These are phyloP conservation scores for Cotesia vestalis DNA, from an alignment of 1,140 invertebrate genomes.

Conservation along the genomic window DNA sequence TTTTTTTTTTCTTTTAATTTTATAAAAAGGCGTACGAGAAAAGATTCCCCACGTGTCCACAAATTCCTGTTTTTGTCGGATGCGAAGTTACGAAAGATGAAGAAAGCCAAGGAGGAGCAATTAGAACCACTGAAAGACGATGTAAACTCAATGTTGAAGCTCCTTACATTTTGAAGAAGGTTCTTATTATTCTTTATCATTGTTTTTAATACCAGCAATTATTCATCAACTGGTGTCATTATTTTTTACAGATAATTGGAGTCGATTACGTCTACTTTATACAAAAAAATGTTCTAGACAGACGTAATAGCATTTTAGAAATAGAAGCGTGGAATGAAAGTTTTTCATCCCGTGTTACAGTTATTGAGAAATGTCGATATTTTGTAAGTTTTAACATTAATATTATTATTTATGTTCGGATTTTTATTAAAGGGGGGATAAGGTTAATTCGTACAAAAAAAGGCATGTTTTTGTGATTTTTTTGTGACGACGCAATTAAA, in stretches of 20 bases:
- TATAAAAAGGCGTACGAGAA: slow-evolving; percentile 85
- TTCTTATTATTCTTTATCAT: slow-evolving; percentile 53
- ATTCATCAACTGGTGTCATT: slow-evolving; percentile 21
- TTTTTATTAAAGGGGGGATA: too few relatives aligned
- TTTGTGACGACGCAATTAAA: too few relatives aligned
- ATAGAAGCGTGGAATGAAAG: slow-evolving; percentile 96
- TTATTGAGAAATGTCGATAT: slow-evolving; percentile 93
- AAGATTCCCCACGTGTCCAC: slow-evolving; percentile 91
- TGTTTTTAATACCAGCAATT: not conserved
- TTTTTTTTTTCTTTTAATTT: slow-evolving; percentile 26
- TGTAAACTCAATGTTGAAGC: slow-evolving; percentile 95
- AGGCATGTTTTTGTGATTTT: too few relatives aligned
- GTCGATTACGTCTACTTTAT: slow-evolving; percentile 93
- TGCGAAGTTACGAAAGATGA: slow-evolving; percentile 86
- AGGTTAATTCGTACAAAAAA: too few relatives aligned
- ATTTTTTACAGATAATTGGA: slow-evolving; percentile 83
- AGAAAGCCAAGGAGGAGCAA: slow-evolving; percentile 80
- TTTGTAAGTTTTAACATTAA: slow-evolving; percentile 74
- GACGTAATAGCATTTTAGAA: slow-evolving; percentile 79
- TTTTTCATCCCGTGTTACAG: slow-evolving; percentile 84
- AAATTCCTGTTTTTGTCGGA: slow-evolving; percentile 94
- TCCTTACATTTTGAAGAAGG: slow-evolving; percentile 95
- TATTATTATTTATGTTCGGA: slow-evolving; percentile 18
- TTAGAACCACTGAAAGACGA: slow-evolving; percentile 84
- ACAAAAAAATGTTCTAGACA: slow-evolving; percentile 90